These are phyloP conservation scores for Clarias fuscus DNA, from an alignment of 2,797 vertebrate genomes.

Conservation along the genomic window DNA sequence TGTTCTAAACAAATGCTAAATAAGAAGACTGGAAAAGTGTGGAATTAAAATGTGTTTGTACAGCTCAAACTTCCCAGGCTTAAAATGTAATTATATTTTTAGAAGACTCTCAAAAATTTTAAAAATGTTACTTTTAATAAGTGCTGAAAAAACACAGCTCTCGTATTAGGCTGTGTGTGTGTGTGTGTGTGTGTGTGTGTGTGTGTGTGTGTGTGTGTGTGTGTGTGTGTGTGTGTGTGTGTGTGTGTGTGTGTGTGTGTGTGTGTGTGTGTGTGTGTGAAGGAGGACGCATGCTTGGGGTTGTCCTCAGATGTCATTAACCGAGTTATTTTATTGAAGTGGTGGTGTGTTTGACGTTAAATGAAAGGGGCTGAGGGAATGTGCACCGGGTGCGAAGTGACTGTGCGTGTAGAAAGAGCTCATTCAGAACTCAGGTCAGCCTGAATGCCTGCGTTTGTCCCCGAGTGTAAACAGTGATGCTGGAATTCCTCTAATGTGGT, in stretches of 20 bases:
- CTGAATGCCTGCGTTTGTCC: slow-evolving; percentile 81
- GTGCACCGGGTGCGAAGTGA: slow-evolving; percentile 25
- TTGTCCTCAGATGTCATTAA: slow-evolving; percentile 43
- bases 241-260: slow-evolving; percentile 14
- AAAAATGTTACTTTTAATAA: slow-evolving; percentile 18
- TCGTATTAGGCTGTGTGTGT: slow-evolving; percentile 8
- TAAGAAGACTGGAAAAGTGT: not conserved
- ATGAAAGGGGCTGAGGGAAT: slow-evolving; percentile 75
- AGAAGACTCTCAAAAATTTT: slow-evolving; percentile 20
- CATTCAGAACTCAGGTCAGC: slow-evolving; percentile 72
- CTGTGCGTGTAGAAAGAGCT: slow-evolving; percentile 74
- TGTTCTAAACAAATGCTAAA: slow-evolving; percentile 7
- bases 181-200: slow-evolving; percentile 4
- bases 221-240: slow-evolving; percentile 8
- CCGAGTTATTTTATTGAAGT: slow-evolving; percentile 78
- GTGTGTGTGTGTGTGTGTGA: slow-evolving; percentile 18
- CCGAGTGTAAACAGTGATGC: slow-evolving; percentile 74
- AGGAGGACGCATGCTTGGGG: not conserved
- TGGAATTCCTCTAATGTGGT: slow-evolving; percentile 77
- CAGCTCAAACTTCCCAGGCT: not conserved
- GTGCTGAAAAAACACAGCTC: not conserved
- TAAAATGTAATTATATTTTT: slow-evolving; percentile 22
- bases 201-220: slow-evolving; percentile 15
- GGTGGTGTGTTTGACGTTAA: slow-evolving; percentile 76
- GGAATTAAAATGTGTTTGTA: not conserved